Base-by-base conservation (phyloP, 1,140 invertebrate species). In the Stegodyphus dumicola region DNA sequence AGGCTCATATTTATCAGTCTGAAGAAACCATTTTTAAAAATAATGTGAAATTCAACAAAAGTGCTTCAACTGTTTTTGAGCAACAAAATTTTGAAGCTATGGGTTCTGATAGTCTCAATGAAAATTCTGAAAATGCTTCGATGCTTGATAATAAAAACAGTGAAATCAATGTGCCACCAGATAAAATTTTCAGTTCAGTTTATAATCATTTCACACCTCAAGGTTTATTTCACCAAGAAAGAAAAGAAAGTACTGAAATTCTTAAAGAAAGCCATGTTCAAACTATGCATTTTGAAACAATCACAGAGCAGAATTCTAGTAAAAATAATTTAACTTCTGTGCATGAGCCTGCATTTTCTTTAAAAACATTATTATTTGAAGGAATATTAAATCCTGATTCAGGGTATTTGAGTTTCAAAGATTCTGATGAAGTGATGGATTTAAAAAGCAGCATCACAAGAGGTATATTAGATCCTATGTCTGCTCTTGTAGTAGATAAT, bases 321-420 rank as follows among this genome's bases (percentile, higher is more conserved):
- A 18, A 60, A 60, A 60, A 33, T 33, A 60, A 9, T 15, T 60
- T 15, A 60, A 15, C 56, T 60, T 9, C 56, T 60, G 9, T 60
- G 9, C 56, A 60, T 60, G 2, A 9, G 9, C 9, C 56, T 60
- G 1, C 9, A 2, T 60, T 60, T 60, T 11, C 9, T 15, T 60
- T 60, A 48, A 73, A 81, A 51, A 9, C 71, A 17, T 53, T 75
- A 17, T 13, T 96, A 76, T 95, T 96, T 89, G 91, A 92, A 86
- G 94, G 93, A 87, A 90, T 92, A 79, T 90, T 97, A 69, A 93
- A 96, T 89, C 88, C 95, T 15, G 91, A 91, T 85, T 94, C 93
- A 17, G 94, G 94, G 65, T 93, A 93, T 90, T 93, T 95, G 86
- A 94, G 92, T 54, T 94, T 96, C 92, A 94, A 95, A 18, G 85